These are phyloP conservation scores for Rhingia campestris DNA, from an alignment of 2,888 invertebrate genomes.

Conservation along the genomic window DNA sequence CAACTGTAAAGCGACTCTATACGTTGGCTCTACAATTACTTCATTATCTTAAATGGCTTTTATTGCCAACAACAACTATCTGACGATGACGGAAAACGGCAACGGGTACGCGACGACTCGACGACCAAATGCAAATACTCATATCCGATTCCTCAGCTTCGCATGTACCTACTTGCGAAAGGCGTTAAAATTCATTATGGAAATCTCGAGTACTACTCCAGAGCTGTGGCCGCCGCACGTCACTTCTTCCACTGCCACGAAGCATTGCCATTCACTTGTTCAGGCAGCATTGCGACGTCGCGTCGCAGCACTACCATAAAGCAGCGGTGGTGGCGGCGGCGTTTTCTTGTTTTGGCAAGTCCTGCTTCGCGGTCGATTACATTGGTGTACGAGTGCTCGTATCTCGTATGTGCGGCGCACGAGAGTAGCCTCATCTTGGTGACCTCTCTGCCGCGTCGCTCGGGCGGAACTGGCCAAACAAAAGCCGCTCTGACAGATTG, in stretches of 20 bases:
- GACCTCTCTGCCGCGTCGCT: conserved; percentile 59
- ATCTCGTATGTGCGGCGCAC: not conserved
- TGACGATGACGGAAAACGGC: conserved; percentile 69
- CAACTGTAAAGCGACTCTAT: conserved; percentile 56
- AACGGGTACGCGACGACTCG: conserved; percentile 6
- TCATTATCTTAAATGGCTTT: conserved; percentile 74
- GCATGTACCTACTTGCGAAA: conserved; percentile 67
- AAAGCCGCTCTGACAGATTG: conserved; percentile 29
- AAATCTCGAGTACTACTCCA: conserved; percentile 62
- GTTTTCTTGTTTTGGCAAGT: conserved; percentile 70
- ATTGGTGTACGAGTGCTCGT: conserved; percentile 10
- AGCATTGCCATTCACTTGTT: conserved; percentile 66
- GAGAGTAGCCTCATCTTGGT: conserved; percentile 65
- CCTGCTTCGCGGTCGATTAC: conserved; percentile 64
- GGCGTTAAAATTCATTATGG: conserved; percentile 74
- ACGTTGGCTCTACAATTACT: conserved; percentile 68
- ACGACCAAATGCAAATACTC: conserved; percentile 69
- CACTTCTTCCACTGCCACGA: conserved; percentile 20
- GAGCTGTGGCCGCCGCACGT: conserved; percentile 30
- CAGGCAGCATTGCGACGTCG: not conserved
- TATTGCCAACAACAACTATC: conserved; percentile 69
- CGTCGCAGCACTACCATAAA: conserved; percentile 27
- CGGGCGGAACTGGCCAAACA: conserved; percentile 68
- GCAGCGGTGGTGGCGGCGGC: conserved; percentile 19
- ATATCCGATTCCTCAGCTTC: conserved; percentile 65